Evolutionary conservation across 37 sponge, comb jelly and placozoan species (phyloP).

Genomic region (Hormiphora californensis): DNA sequence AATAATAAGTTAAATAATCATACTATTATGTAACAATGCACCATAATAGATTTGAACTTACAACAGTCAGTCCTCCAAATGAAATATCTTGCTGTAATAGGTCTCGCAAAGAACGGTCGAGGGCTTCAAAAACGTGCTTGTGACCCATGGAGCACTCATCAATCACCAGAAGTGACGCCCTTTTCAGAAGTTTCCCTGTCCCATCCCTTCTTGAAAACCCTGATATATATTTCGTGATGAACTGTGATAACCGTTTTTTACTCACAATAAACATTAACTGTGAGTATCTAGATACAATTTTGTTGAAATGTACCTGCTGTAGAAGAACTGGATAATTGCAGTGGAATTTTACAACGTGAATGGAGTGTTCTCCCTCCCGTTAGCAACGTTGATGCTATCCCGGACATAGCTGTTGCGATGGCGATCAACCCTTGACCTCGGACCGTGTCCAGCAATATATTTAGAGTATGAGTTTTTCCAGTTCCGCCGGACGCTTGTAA

Average conservation of each 20-base stretch:
- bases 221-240: too few relatives aligned
- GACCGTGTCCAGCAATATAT: slow-evolving; percentile 32
- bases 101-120: background rate
- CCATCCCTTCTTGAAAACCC: too few relatives aligned
- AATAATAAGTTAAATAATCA: too few relatives aligned
- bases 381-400: slow-evolving; percentile 3
- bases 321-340: background rate
- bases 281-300: too few relatives aligned
- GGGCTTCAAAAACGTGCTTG: background rate
- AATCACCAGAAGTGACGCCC: background rate
- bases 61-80: slow-evolving; percentile 26
- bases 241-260: too few relatives aligned
- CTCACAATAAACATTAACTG: too few relatives aligned
- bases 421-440: background rate
- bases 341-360: background rate
- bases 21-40: too few relatives aligned
- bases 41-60: too few relatives aligned
- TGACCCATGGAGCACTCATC: background rate
- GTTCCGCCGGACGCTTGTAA: slow-evolving; percentile 48
- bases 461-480: slow-evolving; percentile 54
- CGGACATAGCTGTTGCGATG: background rate
- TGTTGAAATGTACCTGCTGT: too few relatives aligned
- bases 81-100: background rate
- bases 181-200: background rate
- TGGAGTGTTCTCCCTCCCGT: background rate